These are phyloP conservation scores for Adelognathus sp. DNA, from an alignment of 2,888 invertebrate genomes.

Conservation along the genomic window DNA sequence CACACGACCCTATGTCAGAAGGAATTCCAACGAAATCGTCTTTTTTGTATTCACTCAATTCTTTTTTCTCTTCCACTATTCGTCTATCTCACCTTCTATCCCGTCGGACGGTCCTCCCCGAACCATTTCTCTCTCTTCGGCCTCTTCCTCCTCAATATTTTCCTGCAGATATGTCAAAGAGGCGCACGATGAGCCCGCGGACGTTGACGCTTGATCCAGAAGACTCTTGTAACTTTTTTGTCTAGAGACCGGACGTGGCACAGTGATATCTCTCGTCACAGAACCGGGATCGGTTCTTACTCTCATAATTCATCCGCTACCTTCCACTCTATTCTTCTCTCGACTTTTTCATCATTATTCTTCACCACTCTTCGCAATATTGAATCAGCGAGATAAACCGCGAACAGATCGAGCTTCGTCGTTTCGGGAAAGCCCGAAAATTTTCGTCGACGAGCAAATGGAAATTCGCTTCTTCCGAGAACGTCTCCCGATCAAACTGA, in stretches of 20 bases:
- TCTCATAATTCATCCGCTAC: slow-evolving; percentile 55
- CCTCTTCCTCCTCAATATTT: slow-evolving; percentile 60
- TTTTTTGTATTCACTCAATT: background rate
- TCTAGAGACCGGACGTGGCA: slow-evolving; percentile 56
- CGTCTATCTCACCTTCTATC: slow-evolving; percentile 36
- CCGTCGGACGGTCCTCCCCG: slow-evolving; percentile 49
- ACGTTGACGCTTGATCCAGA: slow-evolving; percentile 43
- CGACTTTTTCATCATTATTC: slow-evolving; percentile 16
- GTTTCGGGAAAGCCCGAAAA: background rate
- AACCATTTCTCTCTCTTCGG: slow-evolving; percentile 60
- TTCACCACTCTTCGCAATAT: background rate
- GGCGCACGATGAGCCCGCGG: slow-evolving; percentile 44
- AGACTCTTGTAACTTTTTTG: slow-evolving; percentile 57
- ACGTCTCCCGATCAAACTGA: slow-evolving; percentile 45
- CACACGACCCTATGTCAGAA: no score
- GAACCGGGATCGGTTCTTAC: slow-evolving; percentile 53
- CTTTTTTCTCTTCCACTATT: background rate
- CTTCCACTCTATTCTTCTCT: slow-evolving; percentile 2
- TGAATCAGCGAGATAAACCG: no score
- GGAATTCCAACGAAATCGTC: background rate
- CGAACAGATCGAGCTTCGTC: background rate
- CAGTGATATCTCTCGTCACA: slow-evolving; percentile 51
- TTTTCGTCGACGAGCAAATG: background rate
- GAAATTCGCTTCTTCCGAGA: background rate
- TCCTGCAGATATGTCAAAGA: slow-evolving; percentile 48